Evolutionary conservation across 2,797 vertebrate species (phyloP), one percentile per base, ranked within the genome.

Genomic region (Sebastes miniatus): DNA sequence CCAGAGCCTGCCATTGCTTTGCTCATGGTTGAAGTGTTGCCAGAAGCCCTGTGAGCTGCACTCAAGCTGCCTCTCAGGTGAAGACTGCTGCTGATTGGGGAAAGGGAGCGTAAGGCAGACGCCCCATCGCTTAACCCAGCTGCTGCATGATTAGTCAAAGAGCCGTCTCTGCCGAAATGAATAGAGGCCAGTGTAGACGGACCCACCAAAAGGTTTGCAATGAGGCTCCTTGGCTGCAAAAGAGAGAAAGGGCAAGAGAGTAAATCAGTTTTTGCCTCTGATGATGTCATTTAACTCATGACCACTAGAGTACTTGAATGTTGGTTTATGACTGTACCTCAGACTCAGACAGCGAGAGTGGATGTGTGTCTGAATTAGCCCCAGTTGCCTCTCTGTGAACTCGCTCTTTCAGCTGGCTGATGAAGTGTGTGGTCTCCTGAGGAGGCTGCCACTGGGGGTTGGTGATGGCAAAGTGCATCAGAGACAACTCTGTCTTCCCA

Each of bases 401-500:
- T 59, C 97, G 95, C 85, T 99, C 98, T 91, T 98, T 99, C 81
- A 99, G 95, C 91, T 98, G 98, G 88, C 97, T 98, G 76, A 99
- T 97, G 93, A 99, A 99, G 85, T 98, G 97, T 0, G 98, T 99
- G 91, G 98, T 99, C 93, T 99, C 97, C 0, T 95, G 96, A 1
- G 98, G 98, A 0, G 98, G 98, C 92, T 99, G 98, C 98, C 98
- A 99, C 78, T 97, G 97, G 9, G 98, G 98, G 87, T 99, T 99
- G 73, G 98, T 99, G 93, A 99, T 99, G 83, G 98, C 98, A 52
- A 99, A 99, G 92, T 99, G 98, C 98, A 99, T 99, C 79, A 99
- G 97, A 0, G 98, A 99, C 80, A 99, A 90, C 87, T 99, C 98
- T 0, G 98, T 99, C 92, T 99, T 99, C 61, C 98, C 98, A 0